These are phyloP conservation scores for Falco berigora DNA, from an alignment of 2,797 vertebrate species.

Conservation along the genomic window DNA sequence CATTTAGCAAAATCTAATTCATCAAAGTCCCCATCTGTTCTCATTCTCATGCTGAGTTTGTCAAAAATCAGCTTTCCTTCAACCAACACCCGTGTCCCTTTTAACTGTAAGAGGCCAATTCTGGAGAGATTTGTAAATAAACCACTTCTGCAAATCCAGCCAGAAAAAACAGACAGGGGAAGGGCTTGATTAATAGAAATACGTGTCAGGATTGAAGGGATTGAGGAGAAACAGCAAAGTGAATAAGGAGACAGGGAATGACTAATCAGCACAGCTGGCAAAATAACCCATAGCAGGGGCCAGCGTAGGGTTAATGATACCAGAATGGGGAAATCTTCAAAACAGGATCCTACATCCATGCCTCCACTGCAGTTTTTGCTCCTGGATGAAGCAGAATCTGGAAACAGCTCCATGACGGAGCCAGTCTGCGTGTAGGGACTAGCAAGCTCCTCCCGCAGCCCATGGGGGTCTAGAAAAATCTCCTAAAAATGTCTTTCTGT, in stretches of 20 bases:
- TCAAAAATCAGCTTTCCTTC: constrained; percentile 42
- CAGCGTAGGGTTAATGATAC: neutral
- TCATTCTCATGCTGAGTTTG: neutral
- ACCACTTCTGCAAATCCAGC: neutral
- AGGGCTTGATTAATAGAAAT: neutral
- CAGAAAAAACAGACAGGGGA: neutral
- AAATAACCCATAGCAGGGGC: neutral
- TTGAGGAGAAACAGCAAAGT: neutral
- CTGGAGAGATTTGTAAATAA: constrained; percentile 27
- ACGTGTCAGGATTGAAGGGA: neutral
- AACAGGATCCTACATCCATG: neutral
- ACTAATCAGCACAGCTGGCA: neutral
- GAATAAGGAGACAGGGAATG: neutral
- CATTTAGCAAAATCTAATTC: neutral
- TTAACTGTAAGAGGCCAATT: neutral
- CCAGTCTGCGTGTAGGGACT: accelerated
- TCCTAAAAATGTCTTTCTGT: neutral
- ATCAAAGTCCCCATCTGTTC: constrained; percentile 42
- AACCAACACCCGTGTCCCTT: neutral
- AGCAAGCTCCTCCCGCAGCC: neutral
- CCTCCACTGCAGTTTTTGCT: neutral
- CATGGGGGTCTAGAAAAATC: neutral
- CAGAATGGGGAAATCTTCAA: neutral
- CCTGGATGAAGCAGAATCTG: neutral
- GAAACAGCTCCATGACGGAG: neutral